Percentiles rank a stretch among this genome's conserved stretches.
phyloP scores from a whole-genome alignment of 2,888 invertebrate species.

The Caenorhabditis japonica region DNA sequence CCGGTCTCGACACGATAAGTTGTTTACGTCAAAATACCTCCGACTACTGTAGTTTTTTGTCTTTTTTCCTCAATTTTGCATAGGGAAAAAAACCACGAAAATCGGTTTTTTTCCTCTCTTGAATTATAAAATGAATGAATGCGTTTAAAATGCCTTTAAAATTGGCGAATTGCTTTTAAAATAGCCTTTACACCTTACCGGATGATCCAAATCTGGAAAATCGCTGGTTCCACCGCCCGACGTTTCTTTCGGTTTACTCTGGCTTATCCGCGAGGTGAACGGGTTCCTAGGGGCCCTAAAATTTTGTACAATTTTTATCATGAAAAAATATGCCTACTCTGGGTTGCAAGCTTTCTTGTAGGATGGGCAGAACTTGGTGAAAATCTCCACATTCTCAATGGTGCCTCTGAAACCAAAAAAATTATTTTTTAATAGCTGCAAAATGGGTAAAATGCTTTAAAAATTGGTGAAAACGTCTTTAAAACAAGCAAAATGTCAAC shows the following conservation, averaged over 20 bases:
- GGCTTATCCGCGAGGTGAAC: conserved; percentile 20
- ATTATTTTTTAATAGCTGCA: conserved; percentile 1
- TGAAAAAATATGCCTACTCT: conserved; percentile 7
- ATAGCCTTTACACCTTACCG: conserved; percentile 14
- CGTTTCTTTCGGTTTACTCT: background rate
- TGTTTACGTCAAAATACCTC: too few relatives aligned
- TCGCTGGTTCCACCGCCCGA: conserved; percentile 13
- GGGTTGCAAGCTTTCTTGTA: conserved; percentile 49
- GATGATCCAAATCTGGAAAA: conserved; percentile 60
- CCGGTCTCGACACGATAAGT: too few relatives aligned
- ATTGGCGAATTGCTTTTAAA: too few relatives aligned
- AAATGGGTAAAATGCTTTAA: too few relatives aligned
- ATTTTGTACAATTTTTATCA: background rate
- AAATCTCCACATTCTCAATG: conserved; percentile 54
- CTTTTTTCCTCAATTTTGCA: too few relatives aligned
- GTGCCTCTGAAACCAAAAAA: conserved; percentile 30
- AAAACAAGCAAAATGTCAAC: too few relatives aligned
- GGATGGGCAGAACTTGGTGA: conserved; percentile 59
- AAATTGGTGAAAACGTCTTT: too few relatives aligned
- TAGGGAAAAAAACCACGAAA: too few relatives aligned
- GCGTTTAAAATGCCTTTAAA: too few relatives aligned
- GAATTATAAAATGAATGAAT: too few relatives aligned
- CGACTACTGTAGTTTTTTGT: too few relatives aligned
- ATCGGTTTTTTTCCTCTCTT: too few relatives aligned
- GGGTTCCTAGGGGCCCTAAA: conserved; percentile 27